These are phyloP conservation scores for Timema cristinae DNA, from an alignment of 2,888 invertebrate genomes.

Conservation along the genomic window DNA sequence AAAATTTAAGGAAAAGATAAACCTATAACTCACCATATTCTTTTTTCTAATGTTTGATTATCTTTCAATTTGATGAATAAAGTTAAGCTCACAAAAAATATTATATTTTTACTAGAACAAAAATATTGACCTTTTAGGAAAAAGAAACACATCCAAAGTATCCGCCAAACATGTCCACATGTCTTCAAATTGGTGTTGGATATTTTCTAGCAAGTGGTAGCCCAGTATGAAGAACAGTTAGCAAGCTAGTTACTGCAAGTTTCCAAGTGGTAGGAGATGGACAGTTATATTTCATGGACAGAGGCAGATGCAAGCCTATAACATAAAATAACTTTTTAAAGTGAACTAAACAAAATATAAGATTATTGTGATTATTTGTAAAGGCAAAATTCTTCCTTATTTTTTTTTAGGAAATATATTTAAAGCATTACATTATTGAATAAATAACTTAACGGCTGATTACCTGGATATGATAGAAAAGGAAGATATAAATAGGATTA, in stretches of 20 bases:
- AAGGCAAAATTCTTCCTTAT: background rate
- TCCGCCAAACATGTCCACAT: conserved; percentile 86
- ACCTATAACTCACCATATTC: too few species aligned
- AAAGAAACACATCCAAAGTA: conserved; percentile 87
- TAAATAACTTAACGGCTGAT: background rate
- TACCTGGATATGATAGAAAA: background rate
- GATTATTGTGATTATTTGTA: background rate
- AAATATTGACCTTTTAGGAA: conserved; percentile 65
- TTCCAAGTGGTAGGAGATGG: conserved; percentile 79
- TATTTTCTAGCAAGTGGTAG: conserved; percentile 78
- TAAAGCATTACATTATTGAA: background rate
- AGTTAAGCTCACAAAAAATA: too few species aligned
- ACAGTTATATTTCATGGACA: conserved; percentile 76
- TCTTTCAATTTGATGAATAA: too few species aligned
- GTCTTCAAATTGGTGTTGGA: conserved; percentile 64
- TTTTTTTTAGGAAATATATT: background rate
- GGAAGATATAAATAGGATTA: too few species aligned
- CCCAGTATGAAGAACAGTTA: conserved; percentile 75
- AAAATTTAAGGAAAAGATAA: too few species aligned
- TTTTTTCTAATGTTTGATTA: too few species aligned
- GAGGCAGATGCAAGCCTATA: conserved; percentile 63
- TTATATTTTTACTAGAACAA: too few species aligned
- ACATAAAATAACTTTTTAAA: conserved; percentile 32
- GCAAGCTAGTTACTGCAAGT: conserved; percentile 69
- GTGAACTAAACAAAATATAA: conserved; percentile 6